Evolutionary conservation across 1,140 invertebrate species (phyloP).

Genomic region (Drosophila lowei): DNA sequence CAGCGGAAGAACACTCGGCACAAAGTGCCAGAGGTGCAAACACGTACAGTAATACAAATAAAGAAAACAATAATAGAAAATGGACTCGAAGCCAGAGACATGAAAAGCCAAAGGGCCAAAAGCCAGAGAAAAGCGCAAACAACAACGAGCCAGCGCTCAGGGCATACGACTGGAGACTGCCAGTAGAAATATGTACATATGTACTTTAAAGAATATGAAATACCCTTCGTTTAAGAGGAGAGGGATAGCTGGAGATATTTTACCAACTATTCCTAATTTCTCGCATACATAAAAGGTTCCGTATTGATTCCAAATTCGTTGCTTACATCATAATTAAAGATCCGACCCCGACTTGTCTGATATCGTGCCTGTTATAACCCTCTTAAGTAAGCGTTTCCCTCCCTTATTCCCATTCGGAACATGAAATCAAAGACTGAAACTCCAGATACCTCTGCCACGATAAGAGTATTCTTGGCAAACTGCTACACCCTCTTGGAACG

Average conservation of each 20-base stretch:
- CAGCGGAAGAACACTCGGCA: conserved; percentile 7
- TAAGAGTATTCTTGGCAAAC: conserved; percentile 9
- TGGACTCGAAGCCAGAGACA: conserved; percentile 58
- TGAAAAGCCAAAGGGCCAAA: conserved; percentile 47
- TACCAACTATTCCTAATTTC: no score
- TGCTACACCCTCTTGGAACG: conserved; percentile 13
- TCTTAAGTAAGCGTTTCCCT: no score
- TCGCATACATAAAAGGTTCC: no score
- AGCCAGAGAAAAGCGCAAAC: conserved; percentile 64
- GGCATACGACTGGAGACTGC: conserved; percentile 31
- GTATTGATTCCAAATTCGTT: no score
- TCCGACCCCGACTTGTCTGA: no score
- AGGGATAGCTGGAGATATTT: no score
- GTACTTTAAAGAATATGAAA: not conserved
- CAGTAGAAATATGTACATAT: not conserved
- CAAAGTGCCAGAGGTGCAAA: conserved; percentile 77
- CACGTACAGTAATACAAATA: conserved; percentile 80
- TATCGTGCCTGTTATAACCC: no score
- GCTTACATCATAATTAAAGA: no score
- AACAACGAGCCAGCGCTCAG: conserved; percentile 35
- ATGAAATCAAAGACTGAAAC: no score
- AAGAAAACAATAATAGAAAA: conserved; percentile 81
- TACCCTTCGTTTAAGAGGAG: no score
- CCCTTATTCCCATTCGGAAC: no score
- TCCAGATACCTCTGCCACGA: no score